Evolutionary conservation across 2,888 invertebrate genomes (phyloP).

Genomic region (Eurois occulta): DNA sequence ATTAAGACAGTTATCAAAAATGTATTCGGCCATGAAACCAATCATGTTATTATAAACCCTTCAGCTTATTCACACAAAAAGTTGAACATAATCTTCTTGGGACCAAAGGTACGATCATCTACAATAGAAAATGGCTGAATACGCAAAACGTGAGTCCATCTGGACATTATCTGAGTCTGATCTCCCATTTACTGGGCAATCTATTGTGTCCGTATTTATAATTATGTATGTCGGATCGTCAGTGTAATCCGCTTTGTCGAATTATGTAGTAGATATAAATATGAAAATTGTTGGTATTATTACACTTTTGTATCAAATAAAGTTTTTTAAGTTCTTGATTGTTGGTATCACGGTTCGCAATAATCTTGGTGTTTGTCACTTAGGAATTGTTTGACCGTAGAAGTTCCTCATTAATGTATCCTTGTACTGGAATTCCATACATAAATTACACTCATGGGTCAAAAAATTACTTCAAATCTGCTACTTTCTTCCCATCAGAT

Average conservation of each 20-base stretch:
- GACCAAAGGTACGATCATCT: slow-evolving; percentile 35
- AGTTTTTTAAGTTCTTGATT: neutral
- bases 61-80: slow-evolving; percentile 29
- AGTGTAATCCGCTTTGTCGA: slow-evolving; percentile 34
- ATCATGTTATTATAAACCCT: slow-evolving; percentile 1
- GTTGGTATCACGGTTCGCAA: neutral
- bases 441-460: neutral
- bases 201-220: slow-evolving; percentile 44
- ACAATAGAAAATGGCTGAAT: slow-evolving; percentile 59
- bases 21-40: neutral
- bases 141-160: slow-evolving; percentile 54
- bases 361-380: neutral
- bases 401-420: neutral
- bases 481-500: neutral
- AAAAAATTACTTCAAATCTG: neutral
- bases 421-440: neutral
- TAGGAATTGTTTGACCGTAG: neutral
- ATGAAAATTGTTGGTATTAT: neutral
- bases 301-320: neutral
- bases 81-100: slow-evolving; percentile 36
- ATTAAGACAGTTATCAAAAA: slow-evolving; percentile 1
- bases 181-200: slow-evolving; percentile 43
- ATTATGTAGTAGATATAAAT: slow-evolving; percentile 14
- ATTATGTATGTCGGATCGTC: slow-evolving; percentile 14
- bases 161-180: slow-evolving; percentile 44